Conservation (phyloP, 2,888 invertebrate species). For the Macropis europaea region DNA sequence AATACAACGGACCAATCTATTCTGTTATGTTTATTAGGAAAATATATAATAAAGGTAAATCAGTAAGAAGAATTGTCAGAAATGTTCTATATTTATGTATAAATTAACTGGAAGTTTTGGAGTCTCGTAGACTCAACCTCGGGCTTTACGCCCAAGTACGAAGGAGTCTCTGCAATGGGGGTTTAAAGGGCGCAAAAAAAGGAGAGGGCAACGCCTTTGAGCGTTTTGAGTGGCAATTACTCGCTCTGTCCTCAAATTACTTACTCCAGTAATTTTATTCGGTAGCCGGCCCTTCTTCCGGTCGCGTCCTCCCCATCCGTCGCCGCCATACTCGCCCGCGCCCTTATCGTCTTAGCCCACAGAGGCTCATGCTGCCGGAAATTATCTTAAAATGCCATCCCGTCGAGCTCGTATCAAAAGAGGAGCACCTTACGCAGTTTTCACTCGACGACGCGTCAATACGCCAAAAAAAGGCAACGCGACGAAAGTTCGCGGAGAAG, state of each 20-base stretch:
- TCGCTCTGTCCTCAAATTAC: conserved; percentile 69
- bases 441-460: conserved; percentile 39
- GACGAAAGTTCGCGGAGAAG: conserved; percentile 10
- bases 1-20: too few species aligned
- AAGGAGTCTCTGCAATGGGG: too few species aligned
- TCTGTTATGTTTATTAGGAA: too few species aligned
- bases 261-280: conserved; percentile 71
- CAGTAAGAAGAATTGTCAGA: too few species aligned
- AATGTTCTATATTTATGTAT: too few species aligned
- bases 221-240: conserved; percentile 73
- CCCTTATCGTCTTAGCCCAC: conserved; percentile 26
- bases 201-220: conserved; percentile 65
- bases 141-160: too few species aligned
- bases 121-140: too few species aligned
- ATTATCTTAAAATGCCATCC: conserved; percentile 47
- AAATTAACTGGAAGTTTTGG: too few species aligned
- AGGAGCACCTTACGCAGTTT: conserved; percentile 46
- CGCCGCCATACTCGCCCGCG: not conserved
- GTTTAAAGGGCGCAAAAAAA: conserved; percentile 53
- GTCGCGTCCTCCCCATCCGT: not conserved
- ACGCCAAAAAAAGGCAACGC: not conserved
- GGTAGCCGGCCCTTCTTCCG: conserved; percentile 8
- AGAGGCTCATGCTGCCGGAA: conserved; percentile 34
- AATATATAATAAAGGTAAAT: too few species aligned
- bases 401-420: conserved; percentile 21